phyloP scores from a whole-genome alignment of 2,888 invertebrate genomes.

The Uloborus plumipes region DNA sequence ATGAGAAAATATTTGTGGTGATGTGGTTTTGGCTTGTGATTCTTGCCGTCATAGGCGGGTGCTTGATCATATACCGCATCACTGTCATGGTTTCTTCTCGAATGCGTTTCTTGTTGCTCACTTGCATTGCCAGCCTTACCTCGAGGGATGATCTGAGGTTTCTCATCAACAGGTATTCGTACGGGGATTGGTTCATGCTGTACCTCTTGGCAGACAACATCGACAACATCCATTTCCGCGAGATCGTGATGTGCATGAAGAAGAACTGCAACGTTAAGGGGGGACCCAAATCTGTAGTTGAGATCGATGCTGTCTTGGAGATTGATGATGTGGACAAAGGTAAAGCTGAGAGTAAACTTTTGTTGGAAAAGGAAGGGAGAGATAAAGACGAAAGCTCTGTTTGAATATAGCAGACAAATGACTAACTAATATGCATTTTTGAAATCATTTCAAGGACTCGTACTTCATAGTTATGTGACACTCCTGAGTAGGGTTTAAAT shows the following conservation, averaged over 20 bases:
- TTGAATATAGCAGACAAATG: not conserved
- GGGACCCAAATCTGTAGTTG: not conserved
- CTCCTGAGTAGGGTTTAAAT: too few species aligned
- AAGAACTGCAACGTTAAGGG: not conserved
- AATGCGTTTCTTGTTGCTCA: constrained; percentile 82
- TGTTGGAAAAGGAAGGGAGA: constrained; percentile 20
- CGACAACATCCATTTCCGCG: constrained; percentile 77
- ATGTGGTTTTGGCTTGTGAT: constrained; percentile 95
- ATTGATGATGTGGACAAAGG: constrained; percentile 43
- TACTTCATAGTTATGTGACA: too few species aligned
- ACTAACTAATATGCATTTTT: too few species aligned
- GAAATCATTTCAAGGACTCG: too few species aligned
- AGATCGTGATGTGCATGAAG: constrained; percentile 8
- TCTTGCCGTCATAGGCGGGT: constrained; percentile 76
- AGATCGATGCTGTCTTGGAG: not conserved
- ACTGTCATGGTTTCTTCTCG: constrained; percentile 82
- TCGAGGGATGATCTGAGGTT: constrained; percentile 71
- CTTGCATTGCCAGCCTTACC: constrained; percentile 80
- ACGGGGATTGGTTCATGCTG: constrained; percentile 95
- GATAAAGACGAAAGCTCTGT: constrained; percentile 41
- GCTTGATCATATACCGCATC: constrained; percentile 77
- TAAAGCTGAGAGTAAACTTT: not conserved
- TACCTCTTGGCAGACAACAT: constrained; percentile 77
- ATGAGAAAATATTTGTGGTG: constrained; percentile 86
- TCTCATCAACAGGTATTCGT: constrained; percentile 67